Evolutionary conservation across 2,113 vertebrate species (phyloP).

Genomic region (Corydoras maculifer): DNA sequence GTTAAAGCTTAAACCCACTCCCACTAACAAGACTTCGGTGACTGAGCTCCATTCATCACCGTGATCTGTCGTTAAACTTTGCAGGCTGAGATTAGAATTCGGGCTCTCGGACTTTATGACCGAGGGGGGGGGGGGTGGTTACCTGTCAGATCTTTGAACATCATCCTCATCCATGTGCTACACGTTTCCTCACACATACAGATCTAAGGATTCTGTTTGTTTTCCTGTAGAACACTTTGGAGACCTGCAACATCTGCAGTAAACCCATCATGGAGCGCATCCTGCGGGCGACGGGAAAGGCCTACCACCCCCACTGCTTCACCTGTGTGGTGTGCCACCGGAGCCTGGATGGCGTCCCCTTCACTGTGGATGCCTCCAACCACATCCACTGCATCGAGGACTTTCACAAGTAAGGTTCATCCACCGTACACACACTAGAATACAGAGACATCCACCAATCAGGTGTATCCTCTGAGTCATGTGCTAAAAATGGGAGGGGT

Average conservation of each 20-base stretch:
- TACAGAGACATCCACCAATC: background rate
- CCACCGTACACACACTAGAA: background rate
- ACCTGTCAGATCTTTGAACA: no score
- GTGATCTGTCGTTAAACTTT: no score
- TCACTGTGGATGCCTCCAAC: conserved; percentile 90
- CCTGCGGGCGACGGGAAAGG: conserved; percentile 91
- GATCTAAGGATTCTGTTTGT: background rate
- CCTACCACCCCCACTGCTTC: conserved; percentile 97
- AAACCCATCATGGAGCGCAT: conserved; percentile 98
- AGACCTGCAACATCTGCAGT: conserved; percentile 87
- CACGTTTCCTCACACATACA: no score
- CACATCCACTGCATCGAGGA: conserved; percentile 99
- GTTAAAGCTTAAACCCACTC: no score
- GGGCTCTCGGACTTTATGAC: no score
- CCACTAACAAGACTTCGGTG: no score
- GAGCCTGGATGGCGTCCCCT: conserved; percentile 94
- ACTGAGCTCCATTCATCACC: no score
- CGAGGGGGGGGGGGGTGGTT: no score
- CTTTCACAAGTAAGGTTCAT: conserved; percentile 84
- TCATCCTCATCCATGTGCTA: no score
- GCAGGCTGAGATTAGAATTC: no score
- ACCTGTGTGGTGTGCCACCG: conserved; percentile 93
- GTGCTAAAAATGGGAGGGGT: no score
- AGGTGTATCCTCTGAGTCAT: background rate
- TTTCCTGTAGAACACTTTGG: conserved; percentile 82